These are phyloP conservation scores for Apis dorsata DNA, from an alignment of 1,140 invertebrate genomes.

Conservation along the genomic window DNA sequence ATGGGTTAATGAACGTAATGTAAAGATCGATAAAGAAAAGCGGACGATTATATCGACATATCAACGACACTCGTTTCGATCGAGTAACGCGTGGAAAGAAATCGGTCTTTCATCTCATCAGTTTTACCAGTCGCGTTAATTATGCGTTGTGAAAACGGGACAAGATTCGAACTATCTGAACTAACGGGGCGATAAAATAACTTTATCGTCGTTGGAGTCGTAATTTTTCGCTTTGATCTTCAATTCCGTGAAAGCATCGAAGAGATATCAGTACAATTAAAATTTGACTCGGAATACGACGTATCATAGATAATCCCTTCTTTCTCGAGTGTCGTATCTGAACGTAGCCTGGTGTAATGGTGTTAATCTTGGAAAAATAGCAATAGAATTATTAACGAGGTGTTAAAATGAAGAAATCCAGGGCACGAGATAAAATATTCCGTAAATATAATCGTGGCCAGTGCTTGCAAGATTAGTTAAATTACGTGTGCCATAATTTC, in stretches of 20 bases:
- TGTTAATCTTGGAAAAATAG: too few relatives aligned
- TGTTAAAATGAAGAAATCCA: not conserved
- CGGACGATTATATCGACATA: too few relatives aligned
- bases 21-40: too few relatives aligned
- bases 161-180: not conserved
- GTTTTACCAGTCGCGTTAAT: not conserved
- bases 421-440: not conserved
- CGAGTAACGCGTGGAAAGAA: too few relatives aligned
- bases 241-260: not conserved
- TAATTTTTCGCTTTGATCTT: not conserved
- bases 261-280: not conserved
- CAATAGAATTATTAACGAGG: conserved; percentile 6
- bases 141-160: conserved; percentile 11
- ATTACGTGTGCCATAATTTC: not conserved
- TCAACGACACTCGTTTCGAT: too few relatives aligned
- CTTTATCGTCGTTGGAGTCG: not conserved
- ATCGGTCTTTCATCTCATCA: too few relatives aligned
- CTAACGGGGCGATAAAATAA: not conserved
- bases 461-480: not conserved
- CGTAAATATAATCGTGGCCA: not conserved
- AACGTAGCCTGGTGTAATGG: not conserved
- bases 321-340: not conserved
- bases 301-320: not conserved
- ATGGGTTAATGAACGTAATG: too few relatives aligned
- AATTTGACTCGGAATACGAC: not conserved